Conservation (phyloP, 2,888 invertebrate genomes). For the Spodoptera picta region DNA sequence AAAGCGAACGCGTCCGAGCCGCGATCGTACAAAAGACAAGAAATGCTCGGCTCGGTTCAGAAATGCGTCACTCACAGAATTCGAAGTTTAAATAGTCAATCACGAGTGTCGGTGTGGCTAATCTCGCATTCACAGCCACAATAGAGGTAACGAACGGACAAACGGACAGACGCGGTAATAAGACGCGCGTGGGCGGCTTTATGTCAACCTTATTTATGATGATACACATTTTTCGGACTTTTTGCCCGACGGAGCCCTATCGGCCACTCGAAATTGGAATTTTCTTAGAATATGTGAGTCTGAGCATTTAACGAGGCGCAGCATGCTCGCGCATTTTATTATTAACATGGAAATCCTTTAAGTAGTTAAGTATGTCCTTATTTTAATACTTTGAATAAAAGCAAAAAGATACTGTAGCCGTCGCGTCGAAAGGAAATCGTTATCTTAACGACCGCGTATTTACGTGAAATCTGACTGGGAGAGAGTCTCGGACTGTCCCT, state of each 20-base stretch:
- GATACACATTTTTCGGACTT: conserved; percentile 76
- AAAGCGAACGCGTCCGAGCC: conserved; percentile 46
- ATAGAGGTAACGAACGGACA: conserved; percentile 87
- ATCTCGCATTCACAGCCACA: conserved; percentile 85
- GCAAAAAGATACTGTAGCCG: conserved; percentile 74
- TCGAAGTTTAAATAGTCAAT: conserved; percentile 87
- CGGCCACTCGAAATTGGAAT: conserved; percentile 48
- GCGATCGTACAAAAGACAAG: conserved; percentile 58
- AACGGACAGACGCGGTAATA: conserved; percentile 86
- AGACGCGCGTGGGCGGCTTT: conserved; percentile 86
- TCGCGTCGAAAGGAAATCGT: conserved; percentile 84
- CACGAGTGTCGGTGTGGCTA: conserved; percentile 85
- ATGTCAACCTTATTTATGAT: conserved; percentile 88
- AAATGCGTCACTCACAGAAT: conserved; percentile 79
- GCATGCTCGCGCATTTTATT: conserved; percentile 66
- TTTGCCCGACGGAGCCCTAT: conserved; percentile 70
- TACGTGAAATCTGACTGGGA: conserved; percentile 86
- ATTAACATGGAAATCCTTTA: conserved; percentile 75
- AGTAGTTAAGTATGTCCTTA: conserved; percentile 71
- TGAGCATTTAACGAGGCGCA: conserved; percentile 39
- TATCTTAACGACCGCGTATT: conserved; percentile 86
- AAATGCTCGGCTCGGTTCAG: conserved; percentile 62
- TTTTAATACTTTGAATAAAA: conserved; percentile 79
- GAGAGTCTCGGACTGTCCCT: conserved; percentile 79
- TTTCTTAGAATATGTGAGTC: conserved; percentile 42